phyloP scores from a whole-genome alignment of 1,140 invertebrate genomes.

The Phocides pigmalion region DNA sequence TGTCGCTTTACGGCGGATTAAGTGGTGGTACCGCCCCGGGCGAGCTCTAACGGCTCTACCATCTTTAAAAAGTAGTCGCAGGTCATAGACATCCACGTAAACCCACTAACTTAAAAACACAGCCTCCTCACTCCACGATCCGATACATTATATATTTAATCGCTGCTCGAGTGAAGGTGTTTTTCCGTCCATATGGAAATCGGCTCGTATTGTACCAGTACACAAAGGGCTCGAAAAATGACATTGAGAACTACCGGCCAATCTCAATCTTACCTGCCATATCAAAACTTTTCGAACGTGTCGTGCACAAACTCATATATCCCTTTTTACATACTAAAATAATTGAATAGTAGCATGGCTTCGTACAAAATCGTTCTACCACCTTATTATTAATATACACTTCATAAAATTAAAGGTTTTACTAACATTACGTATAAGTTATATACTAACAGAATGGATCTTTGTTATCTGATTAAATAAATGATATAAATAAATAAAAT shows the following conservation, averaged over 20 bases:
- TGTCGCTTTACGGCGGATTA: no score
- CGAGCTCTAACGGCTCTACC: no score
- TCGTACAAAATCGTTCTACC: conserved; percentile 32
- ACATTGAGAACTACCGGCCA: conserved; percentile 15
- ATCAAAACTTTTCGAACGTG: conserved; percentile 13
- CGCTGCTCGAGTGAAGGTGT: not conserved
- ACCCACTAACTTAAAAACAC: conserved; percentile 17
- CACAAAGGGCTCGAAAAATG: conserved; percentile 1
- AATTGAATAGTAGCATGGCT: conserved; percentile 26
- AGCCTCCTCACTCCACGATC: not conserved
- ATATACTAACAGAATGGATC: no score
- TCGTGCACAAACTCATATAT: conserved; percentile 12
- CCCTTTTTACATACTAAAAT: conserved; percentile 8
- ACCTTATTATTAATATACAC: conserved; percentile 34
- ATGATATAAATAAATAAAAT: no score
- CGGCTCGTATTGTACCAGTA: conserved; percentile 14
- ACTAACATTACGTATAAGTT: no score
- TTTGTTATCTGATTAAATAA: no score
- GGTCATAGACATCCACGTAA: no score
- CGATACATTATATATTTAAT: conserved; percentile 12
- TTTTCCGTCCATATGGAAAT: conserved; percentile 17
- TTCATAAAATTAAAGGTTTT: no score
- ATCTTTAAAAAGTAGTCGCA: no score
- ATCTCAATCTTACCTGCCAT: conserved; percentile 12
- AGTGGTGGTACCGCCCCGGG: no score